A percentile compares a stretch with the other conserved stretches of the same genome.
These are phyloP conservation scores for Leucania comma DNA, from an alignment of 2,888 invertebrate genomes.

Conservation along the genomic window DNA sequence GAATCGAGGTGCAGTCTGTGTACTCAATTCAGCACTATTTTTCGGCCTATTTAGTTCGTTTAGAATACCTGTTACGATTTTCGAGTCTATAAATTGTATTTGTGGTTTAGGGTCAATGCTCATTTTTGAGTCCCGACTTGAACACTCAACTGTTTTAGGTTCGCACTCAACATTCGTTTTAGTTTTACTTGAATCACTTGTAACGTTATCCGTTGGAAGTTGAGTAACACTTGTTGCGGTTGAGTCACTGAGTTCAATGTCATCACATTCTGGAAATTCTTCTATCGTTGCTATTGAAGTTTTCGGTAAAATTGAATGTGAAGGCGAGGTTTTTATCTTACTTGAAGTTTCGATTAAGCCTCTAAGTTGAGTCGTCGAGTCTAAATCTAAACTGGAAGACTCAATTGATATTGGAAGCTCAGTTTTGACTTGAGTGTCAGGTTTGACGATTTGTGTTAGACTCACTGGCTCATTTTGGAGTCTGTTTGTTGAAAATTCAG, in stretches of 20 bases:
- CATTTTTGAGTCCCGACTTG: constrained; percentile 15
- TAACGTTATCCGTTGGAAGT: constrained; percentile 22
- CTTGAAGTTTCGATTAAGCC: constrained; percentile 38
- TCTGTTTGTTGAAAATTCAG: constrained; percentile 9
- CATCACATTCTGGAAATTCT: constrained; percentile 48
- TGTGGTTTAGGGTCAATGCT: constrained; percentile 11
- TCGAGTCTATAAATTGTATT: constrained; percentile 27
- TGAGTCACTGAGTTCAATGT: constrained; percentile 40
- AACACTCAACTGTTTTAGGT: constrained; percentile 8
- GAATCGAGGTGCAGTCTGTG: constrained; percentile 8
- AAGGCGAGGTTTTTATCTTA: constrained; percentile 43
- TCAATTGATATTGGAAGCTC: constrained; percentile 47
- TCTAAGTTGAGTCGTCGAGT: constrained; percentile 41
- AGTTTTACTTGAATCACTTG: constrained; percentile 24
- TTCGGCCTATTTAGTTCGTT: constrained; percentile 20
- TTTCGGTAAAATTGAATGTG: constrained; percentile 46
- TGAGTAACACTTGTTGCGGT: constrained; percentile 17
- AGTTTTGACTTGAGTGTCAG: constrained; percentile 18
- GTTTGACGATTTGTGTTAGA: constrained; percentile 26
- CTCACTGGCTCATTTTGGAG: constrained; percentile 28
- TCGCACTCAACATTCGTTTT: constrained; percentile 24
- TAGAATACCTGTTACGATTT: constrained; percentile 39
- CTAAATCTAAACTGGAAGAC: constrained; percentile 36
- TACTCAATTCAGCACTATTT: constrained; percentile 19
- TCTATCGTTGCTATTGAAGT: constrained; percentile 47